Conservation (phyloP, 2,888 invertebrate species). For the Metalampra italica region DNA sequence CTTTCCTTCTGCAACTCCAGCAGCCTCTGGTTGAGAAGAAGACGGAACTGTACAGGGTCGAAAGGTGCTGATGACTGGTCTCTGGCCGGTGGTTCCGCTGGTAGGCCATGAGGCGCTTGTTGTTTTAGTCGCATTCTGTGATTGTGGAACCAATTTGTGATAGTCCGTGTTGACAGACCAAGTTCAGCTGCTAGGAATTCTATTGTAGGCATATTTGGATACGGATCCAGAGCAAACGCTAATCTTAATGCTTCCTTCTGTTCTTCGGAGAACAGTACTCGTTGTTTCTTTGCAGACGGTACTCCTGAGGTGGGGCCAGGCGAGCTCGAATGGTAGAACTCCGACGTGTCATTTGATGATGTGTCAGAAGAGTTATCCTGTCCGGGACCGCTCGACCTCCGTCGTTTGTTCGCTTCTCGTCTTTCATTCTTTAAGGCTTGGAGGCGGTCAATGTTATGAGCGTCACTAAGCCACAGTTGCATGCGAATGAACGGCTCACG, state of each 20-base stretch:
- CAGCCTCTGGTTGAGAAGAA: constrained; percentile 92
- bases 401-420: constrained; percentile 93
- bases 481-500: constrained; percentile 97
- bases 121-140: constrained; percentile 98
- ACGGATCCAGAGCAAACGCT: constrained; percentile 97
- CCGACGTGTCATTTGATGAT: constrained; percentile 92
- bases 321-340: constrained; percentile 91
- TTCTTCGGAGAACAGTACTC: constrained; percentile 98
- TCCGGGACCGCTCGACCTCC: constrained; percentile 89
- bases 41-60: constrained; percentile 94
- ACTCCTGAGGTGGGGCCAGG: constrained; percentile 86
- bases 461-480: constrained; percentile 98
- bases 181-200: constrained; percentile 96
- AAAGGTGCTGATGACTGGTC: constrained; percentile 88
- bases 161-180: constrained; percentile 94
- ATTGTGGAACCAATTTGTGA: constrained; percentile 99
- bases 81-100: constrained; percentile 85
- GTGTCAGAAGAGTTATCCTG: constrained; percentile 94
- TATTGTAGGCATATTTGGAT: constrained; percentile 97
- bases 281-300: constrained; percentile 94
- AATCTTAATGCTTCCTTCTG: constrained; percentile 97
- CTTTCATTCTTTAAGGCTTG: constrained; percentile 94
- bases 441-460: constrained; percentile 95
- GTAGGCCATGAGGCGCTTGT: constrained; percentile 88
- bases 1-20: constrained; percentile 92